These are phyloP conservation scores for Pachliopta kotzebuea DNA, from an alignment of 2,888 invertebrate genomes.

Conservation along the genomic window DNA sequence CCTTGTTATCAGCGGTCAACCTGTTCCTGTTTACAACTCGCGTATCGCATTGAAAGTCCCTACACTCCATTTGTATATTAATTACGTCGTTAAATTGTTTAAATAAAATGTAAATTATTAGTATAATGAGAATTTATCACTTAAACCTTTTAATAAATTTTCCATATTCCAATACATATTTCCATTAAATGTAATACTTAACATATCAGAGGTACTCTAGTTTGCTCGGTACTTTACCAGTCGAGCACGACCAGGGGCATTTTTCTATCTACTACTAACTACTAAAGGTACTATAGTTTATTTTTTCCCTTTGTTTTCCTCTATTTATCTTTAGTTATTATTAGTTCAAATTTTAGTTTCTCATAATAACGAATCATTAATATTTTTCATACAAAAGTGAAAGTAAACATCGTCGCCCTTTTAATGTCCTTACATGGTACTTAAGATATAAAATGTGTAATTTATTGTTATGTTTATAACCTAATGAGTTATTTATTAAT, in stretches of 20 bases:
- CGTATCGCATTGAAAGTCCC: conserved; percentile 5
- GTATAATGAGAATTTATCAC: background rate
- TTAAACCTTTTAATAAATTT: no score
- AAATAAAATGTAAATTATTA: background rate
- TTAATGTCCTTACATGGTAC: background rate
- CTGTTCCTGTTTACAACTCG: conserved; percentile 19
- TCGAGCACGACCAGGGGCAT: no score
- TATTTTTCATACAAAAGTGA: background rate
- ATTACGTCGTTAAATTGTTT: conserved; percentile 2
- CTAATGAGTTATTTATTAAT: conserved; percentile 49
- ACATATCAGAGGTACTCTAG: no score
- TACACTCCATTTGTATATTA: background rate
- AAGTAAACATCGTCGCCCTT: background rate
- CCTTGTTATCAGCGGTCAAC: conserved; percentile 9
- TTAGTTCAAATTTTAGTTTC: no score
- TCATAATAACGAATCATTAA: no score
- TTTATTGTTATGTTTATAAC: conserved; percentile 33
- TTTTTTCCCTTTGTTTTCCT: no score
- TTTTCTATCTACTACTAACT: no score
- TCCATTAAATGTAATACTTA: no score
- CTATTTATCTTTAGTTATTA: no score
- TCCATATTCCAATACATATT: no score
- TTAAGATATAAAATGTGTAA: background rate
- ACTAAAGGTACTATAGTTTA: no score
- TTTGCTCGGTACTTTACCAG: no score